Conservation (phyloP, 2,888 invertebrate genomes). For the Drosophila crucigera region DNA sequence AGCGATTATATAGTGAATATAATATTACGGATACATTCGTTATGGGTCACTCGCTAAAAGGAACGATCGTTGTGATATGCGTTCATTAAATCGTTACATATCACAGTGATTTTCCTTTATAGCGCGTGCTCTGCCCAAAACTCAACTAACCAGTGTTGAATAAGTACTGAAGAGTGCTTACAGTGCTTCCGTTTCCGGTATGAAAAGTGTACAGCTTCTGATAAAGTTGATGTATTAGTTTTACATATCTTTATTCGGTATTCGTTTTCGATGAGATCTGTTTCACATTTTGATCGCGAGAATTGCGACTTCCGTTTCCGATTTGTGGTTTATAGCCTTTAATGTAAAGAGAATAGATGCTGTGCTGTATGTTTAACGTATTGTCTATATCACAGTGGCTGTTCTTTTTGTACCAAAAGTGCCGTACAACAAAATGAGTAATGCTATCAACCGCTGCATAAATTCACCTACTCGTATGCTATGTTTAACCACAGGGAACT, state of each 20-base stretch:
- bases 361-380: conserved; percentile 62
- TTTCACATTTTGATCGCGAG: neutral
- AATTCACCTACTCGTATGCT: conserved; percentile 1
- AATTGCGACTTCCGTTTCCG: neutral
- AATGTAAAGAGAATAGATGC: conserved; percentile 79
- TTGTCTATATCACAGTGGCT: conserved; percentile 84
- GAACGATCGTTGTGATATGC: conserved; percentile 86
- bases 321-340: conserved; percentile 52
- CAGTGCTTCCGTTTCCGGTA: neutral
- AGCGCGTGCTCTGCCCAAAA: conserved; percentile 64
- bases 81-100: conserved; percentile 70
- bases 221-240: neutral
- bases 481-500: conserved; percentile 76
- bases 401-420: conserved; percentile 82
- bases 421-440: conserved; percentile 44
- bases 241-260: neutral
- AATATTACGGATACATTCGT: neutral
- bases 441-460: neutral
- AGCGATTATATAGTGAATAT: conserved; percentile 30
- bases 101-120: conserved; percentile 86
- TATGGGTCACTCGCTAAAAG: conserved; percentile 75
- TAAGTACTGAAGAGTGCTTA: neutral
- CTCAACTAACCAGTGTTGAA: conserved; percentile 1
- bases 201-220: neutral
- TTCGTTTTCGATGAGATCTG: neutral